Base-by-base conservation (phyloP, 2,888 invertebrate genomes). In the Helleia helle region DNA sequence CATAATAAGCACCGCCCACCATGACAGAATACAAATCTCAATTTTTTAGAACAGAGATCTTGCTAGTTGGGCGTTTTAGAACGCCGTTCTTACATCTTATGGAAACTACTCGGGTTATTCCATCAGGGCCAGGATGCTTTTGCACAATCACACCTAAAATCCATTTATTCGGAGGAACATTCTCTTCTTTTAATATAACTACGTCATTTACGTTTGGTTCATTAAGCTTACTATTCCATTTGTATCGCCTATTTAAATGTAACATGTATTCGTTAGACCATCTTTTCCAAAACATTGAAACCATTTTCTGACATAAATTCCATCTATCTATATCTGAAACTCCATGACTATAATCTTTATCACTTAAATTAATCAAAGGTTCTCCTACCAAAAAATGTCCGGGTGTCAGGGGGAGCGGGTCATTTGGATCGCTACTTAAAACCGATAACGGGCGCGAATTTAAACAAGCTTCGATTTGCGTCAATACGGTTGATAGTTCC, bases 381-480 rank as follows among this genome's bases (percentile, higher is more conserved):
- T 25, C 36, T 1, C 36, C 36, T 1, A 36, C 4, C 1, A 36
- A 14, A 8, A 36, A 36, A 13, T 36, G 36, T 1, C 36, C 36
- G 6, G 36, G 36, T n/a, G 36, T 36, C 7, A 36, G 5, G n/a
- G 25, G 36, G n/a, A 13, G 18, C 4, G 36, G 24, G n/a, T 36
- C 25, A 13, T 13, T 13, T 2, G 18, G 11, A 34, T 34, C 12
- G 34, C 5, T 26, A 27, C 43, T 47, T 7, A 51, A 13, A 4
- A 26, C 0, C 11, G 42, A 8, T 11, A 53, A 15, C 1, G 51
- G 52, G 1, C 51, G 40, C 1, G 46, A 55, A 42, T 55, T 52
- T 1, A 52, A 17, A 22, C 51, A 51, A 2, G 49, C 46, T 27
- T 53, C 47, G 3, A 53, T 31, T 27, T 53, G 46, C 6, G 41